Evolutionary conservation across 2,888 invertebrate genomes (phyloP).

Genomic region (Cerceris rybyensis): DNA sequence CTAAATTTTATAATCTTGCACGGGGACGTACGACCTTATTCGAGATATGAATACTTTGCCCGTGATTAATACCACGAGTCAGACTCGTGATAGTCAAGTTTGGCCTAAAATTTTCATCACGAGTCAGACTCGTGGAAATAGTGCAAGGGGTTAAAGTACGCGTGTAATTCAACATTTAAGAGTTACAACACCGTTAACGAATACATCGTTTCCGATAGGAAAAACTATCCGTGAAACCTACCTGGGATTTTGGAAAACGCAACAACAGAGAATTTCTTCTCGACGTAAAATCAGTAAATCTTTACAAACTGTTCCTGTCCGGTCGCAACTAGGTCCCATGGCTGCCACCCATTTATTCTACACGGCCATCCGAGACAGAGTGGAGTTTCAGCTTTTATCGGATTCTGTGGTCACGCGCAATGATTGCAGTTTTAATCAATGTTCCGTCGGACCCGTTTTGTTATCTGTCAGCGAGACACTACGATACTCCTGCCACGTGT

Average conservation of each 20-base stretch:
- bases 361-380: constrained; percentile 47
- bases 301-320: constrained; percentile 39
- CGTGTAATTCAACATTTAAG: too few species aligned
- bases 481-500: constrained; percentile 16
- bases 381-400: constrained; percentile 66
- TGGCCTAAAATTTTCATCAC: too few species aligned
- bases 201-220: too few species aligned
- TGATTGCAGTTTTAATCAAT: constrained; percentile 74
- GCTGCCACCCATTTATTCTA: constrained; percentile 43
- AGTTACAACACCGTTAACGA: too few species aligned
- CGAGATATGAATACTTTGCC: too few species aligned
- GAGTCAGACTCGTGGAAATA: too few species aligned
- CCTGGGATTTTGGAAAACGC: constrained; percentile 1
- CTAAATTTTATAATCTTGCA: too few species aligned
- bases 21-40: too few species aligned
- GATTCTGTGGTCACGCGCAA: constrained; percentile 67
- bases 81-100: too few species aligned
- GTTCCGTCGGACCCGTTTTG: constrained; percentile 58
- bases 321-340: constrained; percentile 22
- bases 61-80: too few species aligned
- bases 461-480: constrained; percentile 65
- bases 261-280: constrained; percentile 37
- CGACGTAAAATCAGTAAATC: constrained; percentile 39
- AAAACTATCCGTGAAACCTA: not conserved
- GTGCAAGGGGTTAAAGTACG: too few species aligned